Evolutionary conservation across 2,113 vertebrate species (phyloP).

Genomic region (Ictalurus furcatus): DNA sequence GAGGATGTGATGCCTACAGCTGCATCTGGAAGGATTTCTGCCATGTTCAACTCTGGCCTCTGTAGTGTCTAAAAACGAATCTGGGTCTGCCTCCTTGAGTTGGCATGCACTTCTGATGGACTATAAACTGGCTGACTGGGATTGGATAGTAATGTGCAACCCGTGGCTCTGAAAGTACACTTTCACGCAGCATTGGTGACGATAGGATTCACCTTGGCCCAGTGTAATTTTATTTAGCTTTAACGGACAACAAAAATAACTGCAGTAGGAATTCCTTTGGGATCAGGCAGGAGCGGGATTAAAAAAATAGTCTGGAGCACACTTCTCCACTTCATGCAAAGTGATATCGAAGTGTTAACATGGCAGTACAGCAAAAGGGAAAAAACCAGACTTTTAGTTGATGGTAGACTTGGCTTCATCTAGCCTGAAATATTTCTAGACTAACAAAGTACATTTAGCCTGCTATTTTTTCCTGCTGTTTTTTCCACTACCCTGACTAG

Average conservation of each 20-base stretch:
- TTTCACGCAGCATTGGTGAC: not conserved
- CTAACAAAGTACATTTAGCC: not conserved
- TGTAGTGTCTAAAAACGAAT: not conserved
- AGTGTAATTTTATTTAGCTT: not conserved
- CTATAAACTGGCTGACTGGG: not conserved
- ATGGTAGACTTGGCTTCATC: not conserved
- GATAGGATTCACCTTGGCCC: not conserved
- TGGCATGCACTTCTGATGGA: not conserved
- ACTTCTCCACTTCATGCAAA: not conserved
- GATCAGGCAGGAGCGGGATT: not conserved
- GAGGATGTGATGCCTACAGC: not conserved
- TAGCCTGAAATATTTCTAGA: not conserved
- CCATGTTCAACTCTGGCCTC: not conserved
- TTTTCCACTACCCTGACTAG: not conserved
- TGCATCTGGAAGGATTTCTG: not conserved
- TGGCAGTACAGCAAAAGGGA: not conserved
- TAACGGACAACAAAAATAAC: not conserved
- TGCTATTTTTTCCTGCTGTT: not conserved
- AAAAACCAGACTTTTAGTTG: not conserved
- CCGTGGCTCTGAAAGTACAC: not conserved
- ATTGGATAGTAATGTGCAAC: conserved; percentile 14
- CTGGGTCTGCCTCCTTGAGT: too few relatives aligned
- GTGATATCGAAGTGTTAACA: not conserved
- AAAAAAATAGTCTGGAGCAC: not conserved
- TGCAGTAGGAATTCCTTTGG: not conserved